Evolutionary conservation across 2,888 invertebrate species (phyloP).

Genomic region (Frankliniella intonsa): DNA sequence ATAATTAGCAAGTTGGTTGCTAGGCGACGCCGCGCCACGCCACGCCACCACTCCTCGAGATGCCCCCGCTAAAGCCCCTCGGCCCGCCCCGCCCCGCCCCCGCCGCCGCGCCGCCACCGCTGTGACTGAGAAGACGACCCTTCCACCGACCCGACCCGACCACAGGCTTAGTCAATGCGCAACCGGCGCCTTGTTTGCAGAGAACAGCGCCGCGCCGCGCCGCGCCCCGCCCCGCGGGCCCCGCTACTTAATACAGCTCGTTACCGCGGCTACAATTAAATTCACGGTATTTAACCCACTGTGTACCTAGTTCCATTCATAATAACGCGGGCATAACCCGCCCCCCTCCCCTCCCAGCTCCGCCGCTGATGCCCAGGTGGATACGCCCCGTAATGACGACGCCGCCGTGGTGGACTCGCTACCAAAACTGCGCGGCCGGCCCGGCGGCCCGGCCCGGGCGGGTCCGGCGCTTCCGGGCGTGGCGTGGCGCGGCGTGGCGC

Average conservation of each 20-base stretch:
- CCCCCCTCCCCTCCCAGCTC: neutral
- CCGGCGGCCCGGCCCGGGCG: neutral
- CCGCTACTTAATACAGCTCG: conserved; percentile 18
- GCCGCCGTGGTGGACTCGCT: too few species aligned
- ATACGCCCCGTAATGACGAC: neutral
- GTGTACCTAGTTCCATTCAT: conserved; percentile 24
- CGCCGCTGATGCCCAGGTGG: neutral
- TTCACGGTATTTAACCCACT: conserved; percentile 22
- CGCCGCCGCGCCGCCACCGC: neutral
- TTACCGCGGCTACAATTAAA: conserved; percentile 15
- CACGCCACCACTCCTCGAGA: neutral
- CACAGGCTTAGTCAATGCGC: conserved; percentile 12
- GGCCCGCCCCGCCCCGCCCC: neutral
- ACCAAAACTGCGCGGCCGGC: too few species aligned
- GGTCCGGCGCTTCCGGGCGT: neutral
- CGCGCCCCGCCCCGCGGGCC: neutral
- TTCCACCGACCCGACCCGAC: neutral
- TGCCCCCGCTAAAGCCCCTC: neutral
- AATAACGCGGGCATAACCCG: neutral
- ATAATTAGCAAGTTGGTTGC: conserved; percentile 24
- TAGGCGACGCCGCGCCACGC: conserved; percentile 21
- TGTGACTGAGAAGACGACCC: conserved; percentile 5
- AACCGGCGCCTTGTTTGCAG: conserved; percentile 8
- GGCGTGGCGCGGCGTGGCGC: neutral
- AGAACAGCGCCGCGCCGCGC: conserved; percentile 1